A percentile compares a stretch with the other conserved stretches of the same genome.
phyloP scores from a whole-genome alignment of 2,113 vertebrate species.

The Gasterosteus nipponicus region DNA sequence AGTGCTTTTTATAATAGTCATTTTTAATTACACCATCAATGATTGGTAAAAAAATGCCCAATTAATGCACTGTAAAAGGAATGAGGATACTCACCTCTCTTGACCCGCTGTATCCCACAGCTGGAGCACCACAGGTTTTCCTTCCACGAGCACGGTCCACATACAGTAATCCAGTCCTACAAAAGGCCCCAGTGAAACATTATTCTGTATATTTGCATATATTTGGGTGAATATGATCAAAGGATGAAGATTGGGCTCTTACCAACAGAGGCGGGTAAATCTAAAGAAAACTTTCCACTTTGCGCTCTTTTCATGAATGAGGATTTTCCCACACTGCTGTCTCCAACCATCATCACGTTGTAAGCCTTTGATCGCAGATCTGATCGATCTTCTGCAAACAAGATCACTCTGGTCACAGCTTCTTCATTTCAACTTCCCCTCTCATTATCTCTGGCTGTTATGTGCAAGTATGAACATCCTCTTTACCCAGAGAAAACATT shows the following conservation, averaged over 20 bases:
- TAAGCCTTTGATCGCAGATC: conserved; percentile 75
- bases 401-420: neutral
- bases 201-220: conserved; percentile 1
- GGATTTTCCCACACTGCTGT: conserved; percentile 91
- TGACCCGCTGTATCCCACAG: conserved; percentile 97
- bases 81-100: conserved; percentile 84
- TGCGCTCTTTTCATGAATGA: conserved; percentile 88
- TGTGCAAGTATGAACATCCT: neutral
- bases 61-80: neutral
- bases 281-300: conserved; percentile 74
- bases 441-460: neutral
- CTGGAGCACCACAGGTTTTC: conserved; percentile 82
- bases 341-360: conserved; percentile 90
- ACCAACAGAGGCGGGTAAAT: conserved; percentile 87
- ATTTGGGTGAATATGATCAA: neutral
- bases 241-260: conserved; percentile 57
- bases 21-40: neutral
- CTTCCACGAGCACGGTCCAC: conserved; percentile 86
- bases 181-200: conserved; percentile 27
- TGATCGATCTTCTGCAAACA: conserved; percentile 24
- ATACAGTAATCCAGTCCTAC: conserved; percentile 89
- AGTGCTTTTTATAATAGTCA: neutral
- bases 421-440: neutral
- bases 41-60: neutral
- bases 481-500: conserved; percentile 53